These are phyloP conservation scores for Thymelicus sylvestris DNA, from an alignment of 2,888 invertebrate species.

Conservation along the genomic window DNA sequence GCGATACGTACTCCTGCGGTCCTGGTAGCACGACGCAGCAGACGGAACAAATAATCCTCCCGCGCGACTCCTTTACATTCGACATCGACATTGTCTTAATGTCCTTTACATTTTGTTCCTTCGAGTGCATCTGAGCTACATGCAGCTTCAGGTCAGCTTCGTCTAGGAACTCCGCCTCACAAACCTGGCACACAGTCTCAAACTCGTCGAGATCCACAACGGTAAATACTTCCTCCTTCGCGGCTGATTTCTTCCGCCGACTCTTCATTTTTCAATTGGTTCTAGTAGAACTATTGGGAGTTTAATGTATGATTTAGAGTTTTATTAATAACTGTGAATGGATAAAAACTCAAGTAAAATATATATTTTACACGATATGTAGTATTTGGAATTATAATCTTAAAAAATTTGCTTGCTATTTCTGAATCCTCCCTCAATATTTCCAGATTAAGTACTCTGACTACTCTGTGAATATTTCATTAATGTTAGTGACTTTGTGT, in stretches of 20 bases:
- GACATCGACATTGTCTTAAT: no score
- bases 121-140: slow-evolving; percentile 58
- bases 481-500: no score
- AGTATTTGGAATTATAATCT: no score
- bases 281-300: not conserved
- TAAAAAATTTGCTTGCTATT: no score
- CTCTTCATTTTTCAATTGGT: slow-evolving; percentile 5
- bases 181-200: slow-evolving; percentile 60
- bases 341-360: no score
- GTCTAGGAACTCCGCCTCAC: slow-evolving; percentile 69
- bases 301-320: no score
- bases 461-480: no score
- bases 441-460: no score
- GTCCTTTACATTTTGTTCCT: no score
- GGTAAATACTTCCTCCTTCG: not conserved
- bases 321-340: no score
- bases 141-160: slow-evolving; percentile 63
- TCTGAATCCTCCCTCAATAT: no score
- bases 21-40: slow-evolving; percentile 53
- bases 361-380: no score
- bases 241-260: not conserved
- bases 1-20: slow-evolving; percentile 55
- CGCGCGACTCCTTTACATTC: slow-evolving; percentile 31
- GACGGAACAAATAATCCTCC: slow-evolving; percentile 53
- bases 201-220: slow-evolving; percentile 29